Percentiles rank a stretch among this genome's conserved stretches.
Conservation (phyloP, 2,113 vertebrate species). For the Colinus virginianus region DNA sequence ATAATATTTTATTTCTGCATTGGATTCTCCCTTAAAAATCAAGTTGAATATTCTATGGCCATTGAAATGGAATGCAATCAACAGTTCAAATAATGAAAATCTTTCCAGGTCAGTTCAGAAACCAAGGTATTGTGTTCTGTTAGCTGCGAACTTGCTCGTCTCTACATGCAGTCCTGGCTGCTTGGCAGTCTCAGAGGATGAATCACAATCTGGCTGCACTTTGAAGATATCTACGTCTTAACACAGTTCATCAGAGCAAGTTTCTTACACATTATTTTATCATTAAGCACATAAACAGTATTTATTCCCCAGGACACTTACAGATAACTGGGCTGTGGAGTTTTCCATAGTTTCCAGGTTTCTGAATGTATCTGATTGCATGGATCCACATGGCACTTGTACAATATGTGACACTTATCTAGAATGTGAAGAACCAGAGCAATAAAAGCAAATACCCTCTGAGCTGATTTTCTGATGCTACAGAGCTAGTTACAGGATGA, state of each 20-base stretch:
- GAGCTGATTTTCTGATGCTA: neutral
- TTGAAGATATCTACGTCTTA: neutral
- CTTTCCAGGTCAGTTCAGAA: neutral
- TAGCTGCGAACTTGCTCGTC: neutral
- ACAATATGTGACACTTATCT: neutral
- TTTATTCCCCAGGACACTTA: neutral
- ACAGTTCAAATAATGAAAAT: neutral
- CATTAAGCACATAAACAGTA: neutral
- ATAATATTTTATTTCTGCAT: neutral
- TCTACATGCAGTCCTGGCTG: neutral
- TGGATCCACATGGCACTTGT: neutral
- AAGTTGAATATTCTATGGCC: neutral
- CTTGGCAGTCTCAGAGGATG: neutral
- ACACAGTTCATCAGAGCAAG: neutral
- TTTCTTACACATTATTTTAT: neutral
- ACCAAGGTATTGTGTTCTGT: neutral
- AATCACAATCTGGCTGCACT: neutral
- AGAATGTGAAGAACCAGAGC: neutral
- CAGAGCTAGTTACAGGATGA: neutral
- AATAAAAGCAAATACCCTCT: neutral
- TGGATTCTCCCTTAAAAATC: neutral
- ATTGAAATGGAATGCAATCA: neutral
- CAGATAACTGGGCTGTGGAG: neutral
- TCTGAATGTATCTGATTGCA: neutral
- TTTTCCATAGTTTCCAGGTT: neutral